Conservation (phyloP, 1,140 invertebrate species). For the Drosophila busckii region DNA sequence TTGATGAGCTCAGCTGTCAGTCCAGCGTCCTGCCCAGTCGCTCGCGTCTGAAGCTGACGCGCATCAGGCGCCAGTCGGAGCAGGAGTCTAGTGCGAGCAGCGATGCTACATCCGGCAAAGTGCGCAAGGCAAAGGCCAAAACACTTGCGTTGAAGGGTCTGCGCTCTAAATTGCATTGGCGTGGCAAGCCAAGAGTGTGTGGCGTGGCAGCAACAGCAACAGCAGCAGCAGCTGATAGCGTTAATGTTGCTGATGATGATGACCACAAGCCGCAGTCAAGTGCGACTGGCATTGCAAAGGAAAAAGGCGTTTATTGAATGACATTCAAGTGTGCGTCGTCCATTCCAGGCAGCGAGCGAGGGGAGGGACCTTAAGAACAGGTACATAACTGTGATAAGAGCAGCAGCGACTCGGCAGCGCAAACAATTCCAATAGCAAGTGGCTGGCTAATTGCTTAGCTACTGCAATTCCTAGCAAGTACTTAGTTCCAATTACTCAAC, state of each 20-base stretch:
- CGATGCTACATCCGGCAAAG: conserved; percentile 32
- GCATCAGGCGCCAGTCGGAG: conserved; percentile 50
- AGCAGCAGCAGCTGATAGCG: conserved; percentile 17
- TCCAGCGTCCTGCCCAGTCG: conserved; percentile 31
- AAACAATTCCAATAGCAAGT: conserved; percentile 35
- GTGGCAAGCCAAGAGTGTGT: conserved; percentile 42
- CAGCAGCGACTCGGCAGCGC: conserved; percentile 37
- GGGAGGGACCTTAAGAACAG: conserved; percentile 11
- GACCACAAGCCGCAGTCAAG: conserved; percentile 5
- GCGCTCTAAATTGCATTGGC: conserved; percentile 66
- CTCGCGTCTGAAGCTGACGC: conserved; percentile 67
- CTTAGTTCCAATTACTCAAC: conserved; percentile 18
- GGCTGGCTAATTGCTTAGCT: conserved; percentile 28
- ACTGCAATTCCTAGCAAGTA: conserved; percentile 29
- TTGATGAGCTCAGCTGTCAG: conserved; percentile 61
- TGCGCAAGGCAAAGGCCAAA: conserved; percentile 58
- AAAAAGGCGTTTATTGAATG: conserved; percentile 40
- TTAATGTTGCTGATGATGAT: not conserved
- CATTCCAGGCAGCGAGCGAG: conserved; percentile 27
- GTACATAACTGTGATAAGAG: conserved; percentile 66
- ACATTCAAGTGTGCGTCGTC: conserved; percentile 6
- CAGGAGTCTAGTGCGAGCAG: not conserved
- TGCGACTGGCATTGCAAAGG: conserved; percentile 17
- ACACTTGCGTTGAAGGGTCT: conserved; percentile 48
- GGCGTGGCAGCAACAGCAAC: conserved; percentile 28